Evolutionary conservation across 2,797 vertebrate genomes (phyloP), one percentile per base, ranked within the genome.

Genomic region (Corythornis leucogaster): DNA sequence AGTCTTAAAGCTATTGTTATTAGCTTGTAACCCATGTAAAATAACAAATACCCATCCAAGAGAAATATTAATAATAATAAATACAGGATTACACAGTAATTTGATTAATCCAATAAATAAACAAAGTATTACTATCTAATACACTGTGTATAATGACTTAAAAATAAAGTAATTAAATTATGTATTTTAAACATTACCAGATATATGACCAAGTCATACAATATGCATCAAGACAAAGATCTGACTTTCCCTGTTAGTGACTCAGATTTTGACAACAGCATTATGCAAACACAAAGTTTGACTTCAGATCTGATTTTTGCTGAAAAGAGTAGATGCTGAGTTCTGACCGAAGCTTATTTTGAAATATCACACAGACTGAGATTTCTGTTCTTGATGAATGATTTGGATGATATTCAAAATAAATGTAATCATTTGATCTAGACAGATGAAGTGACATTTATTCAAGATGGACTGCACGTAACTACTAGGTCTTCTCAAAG

Each of bases 41-140:
- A 93, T 73, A 92, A 71, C 48, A 94, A 83, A 95, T n/a, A 68
- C 3, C 59, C 11, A 67, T 43, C 55, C 67, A 93, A 91, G 55
- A 67, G 67, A 84, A 92, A 91, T 81, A 94, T 73, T 87, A 67
- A 50, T 59, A 80, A 79, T 40, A 95, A 94, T 77, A 94, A 94
- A 89, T 80, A 91, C 31, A 55, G 33, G 33, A 88, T 76, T 76
- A 38, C 40, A 81, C 18, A 57, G 66, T 90, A 69, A 81, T 90
- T 73, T 53, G 28, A 86, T 91, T 73, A 92, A 85, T 67, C 7
- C 31, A 73, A 59, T 81, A 76, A 85, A 93, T 74, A 92, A 93
- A 80, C 38, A 77, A 71, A 54, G 51, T 8, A 3, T 42, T 80
- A 55, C 28, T 53, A 76, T 20, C 18, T 19, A 76, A 63, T 50